Percentiles rank a stretch among this genome's conserved stretches.
These are phyloP conservation scores for Abrostola tripartita DNA, from an alignment of 2,888 invertebrate species.

Conservation along the genomic window DNA sequence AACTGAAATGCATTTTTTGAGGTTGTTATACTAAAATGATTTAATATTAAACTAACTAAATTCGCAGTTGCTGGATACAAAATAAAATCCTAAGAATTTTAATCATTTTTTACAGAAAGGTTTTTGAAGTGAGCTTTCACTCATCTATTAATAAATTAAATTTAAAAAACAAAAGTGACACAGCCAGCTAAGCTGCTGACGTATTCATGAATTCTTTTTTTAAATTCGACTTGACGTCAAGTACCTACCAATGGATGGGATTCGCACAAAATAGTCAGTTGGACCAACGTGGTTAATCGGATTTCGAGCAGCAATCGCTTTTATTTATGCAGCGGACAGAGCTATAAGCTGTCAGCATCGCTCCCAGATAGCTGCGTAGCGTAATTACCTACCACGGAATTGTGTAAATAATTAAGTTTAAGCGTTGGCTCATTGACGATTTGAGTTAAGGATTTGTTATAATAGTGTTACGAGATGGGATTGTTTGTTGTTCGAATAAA, in stretches of 20 bases:
- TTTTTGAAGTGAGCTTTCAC: neutral
- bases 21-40: no score
- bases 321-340: conserved; percentile 66
- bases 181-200: neutral
- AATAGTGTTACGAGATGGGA: neutral
- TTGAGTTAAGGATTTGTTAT: conserved; percentile 6
- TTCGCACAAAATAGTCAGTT: conserved; percentile 63
- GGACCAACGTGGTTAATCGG: conserved; percentile 67
- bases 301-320: conserved; percentile 66
- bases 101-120: neutral
- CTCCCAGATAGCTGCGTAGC: conserved; percentile 41
- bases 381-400: conserved; percentile 40
- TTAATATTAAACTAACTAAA: no score
- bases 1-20: no score
- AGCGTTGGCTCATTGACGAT: conserved; percentile 12
- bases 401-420: conserved; percentile 44
- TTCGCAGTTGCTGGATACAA: no score
- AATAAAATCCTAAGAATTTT: no score
- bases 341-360: conserved; percentile 56
- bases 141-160: conserved; percentile 8
- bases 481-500: neutral
- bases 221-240: conserved; percentile 50
- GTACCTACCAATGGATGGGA: conserved; percentile 61
- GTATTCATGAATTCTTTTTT: conserved; percentile 27
- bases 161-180: conserved; percentile 11